A percentile compares a stretch with the other conserved stretches of the same genome.
Conservation (phyloP, 2,888 invertebrate genomes). For the Brassicogethes aeneus region DNA sequence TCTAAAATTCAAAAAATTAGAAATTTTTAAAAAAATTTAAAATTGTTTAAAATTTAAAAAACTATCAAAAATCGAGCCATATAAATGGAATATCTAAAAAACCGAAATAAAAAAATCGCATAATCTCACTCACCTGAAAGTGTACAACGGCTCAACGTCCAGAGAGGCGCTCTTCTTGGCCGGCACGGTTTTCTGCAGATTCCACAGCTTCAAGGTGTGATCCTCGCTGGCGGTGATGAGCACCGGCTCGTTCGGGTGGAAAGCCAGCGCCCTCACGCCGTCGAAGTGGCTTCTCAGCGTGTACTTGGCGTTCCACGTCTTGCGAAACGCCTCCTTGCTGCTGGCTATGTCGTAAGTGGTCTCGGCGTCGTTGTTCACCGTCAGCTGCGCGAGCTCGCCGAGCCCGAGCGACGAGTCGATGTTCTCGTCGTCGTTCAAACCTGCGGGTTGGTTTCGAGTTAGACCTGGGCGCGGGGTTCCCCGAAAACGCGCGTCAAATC, state of each 20-base stretch:
- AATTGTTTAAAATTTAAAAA: too few species aligned
- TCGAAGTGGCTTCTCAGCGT: conserved; percentile 92
- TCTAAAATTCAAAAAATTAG: too few species aligned
- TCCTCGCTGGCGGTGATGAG: conserved; percentile 98
- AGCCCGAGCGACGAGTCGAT: conserved; percentile 42
- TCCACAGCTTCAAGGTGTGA: conserved; percentile 98
- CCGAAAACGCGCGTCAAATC: too few species aligned
- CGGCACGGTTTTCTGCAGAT: conserved; percentile 94
- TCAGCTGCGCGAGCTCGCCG: conserved; percentile 93
- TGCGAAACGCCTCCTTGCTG: conserved; percentile 83
- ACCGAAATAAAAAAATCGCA: too few species aligned
- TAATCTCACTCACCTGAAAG: conserved; percentile 70
- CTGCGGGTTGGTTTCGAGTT: conserved; percentile 33
- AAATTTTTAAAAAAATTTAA: too few species aligned
- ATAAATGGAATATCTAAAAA: too few species aligned
- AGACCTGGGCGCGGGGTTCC: too few species aligned
- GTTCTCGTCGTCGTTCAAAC: conserved; percentile 36
- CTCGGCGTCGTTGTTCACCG: conserved; percentile 95
- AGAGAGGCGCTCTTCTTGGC: conserved; percentile 94
- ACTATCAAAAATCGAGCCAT: too few species aligned
- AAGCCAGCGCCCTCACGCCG: conserved; percentile 82
- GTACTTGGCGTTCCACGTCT: conserved; percentile 96
- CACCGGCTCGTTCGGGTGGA: conserved; percentile 93
- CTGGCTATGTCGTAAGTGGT: conserved; percentile 78
- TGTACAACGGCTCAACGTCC: conserved; percentile 98